Base-by-base conservation (phyloP, 2,888 invertebrate species). In the Caenorhabditis doughertyi region DNA sequence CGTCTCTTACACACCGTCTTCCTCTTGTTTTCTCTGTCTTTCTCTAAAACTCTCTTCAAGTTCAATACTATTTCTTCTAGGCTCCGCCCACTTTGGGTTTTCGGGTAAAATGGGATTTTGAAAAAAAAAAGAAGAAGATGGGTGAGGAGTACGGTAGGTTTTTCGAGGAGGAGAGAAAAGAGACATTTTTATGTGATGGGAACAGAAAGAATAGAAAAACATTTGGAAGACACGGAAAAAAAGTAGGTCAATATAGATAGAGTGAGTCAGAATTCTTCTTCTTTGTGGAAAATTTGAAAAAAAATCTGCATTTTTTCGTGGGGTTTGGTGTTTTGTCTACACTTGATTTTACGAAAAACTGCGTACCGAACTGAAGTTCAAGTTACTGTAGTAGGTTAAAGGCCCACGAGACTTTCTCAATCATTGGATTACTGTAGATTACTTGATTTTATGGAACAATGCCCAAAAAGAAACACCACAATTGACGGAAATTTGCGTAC, bases 81-180 rank as follows among this genome's bases (percentile, higher is more conserved):
- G 39, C 80, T 51, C 74, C 81, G 81, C 81, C 81, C 65, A 56
- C 55, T 27, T 76, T 51, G 74, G 74, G 55, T 56, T 29, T 51
- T 51, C 18, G 44, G 35, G 65, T 49, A 76, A 47, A 18, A 68
- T 68, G 76, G 49, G 67, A 67, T 62, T 62, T 42, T 65, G 32
- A 42, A 65, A 16, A n/a, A n/a, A n/a, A n/a, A n/a, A n/a, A n/a
- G n/a, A n/a, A n/a, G n/a, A 7, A 32, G 49, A 47, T 9, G 9
- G 35, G 25, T 9, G 35, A 32, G 49, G 79, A 51, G 1, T 71
- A 76, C 70, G 70, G 74, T 76, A 73, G 81, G 27, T 55, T 29
- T n/a, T 25, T 11, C 18, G 65, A 27, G 47, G 16, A 18, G 51
- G 21, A 13, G 11, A 47, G 32, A 49, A 39, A 62, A 56, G 79